A percentile compares a stretch with the other conserved stretches of the same genome.
Conservation (phyloP, 1,140 invertebrate species). For the Drosophila oshimai region DNA sequence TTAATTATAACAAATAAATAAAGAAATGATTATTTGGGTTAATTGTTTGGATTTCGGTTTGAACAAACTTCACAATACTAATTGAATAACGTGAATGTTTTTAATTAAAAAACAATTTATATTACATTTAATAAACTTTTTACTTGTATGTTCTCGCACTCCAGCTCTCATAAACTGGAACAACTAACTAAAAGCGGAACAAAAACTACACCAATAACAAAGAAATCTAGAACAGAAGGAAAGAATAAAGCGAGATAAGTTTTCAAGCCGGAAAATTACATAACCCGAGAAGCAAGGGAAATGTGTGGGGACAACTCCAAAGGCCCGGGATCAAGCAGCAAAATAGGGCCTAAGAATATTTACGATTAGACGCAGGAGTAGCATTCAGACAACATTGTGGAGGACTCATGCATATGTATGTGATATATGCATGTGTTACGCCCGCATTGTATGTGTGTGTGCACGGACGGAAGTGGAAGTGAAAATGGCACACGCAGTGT, state of each 20-base stretch:
- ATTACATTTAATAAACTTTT: not conserved
- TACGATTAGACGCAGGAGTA: constrained; percentile 47
- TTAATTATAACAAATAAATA: too few species aligned
- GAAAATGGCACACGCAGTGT: constrained; percentile 59
- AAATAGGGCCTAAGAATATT: constrained; percentile 51
- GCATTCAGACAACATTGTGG: constrained; percentile 26
- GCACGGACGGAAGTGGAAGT: constrained; percentile 49
- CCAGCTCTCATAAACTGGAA: not conserved
- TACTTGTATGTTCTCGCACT: not conserved
- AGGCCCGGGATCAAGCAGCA: constrained; percentile 28
- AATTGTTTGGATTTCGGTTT: too few species aligned
- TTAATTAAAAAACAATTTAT: not conserved
- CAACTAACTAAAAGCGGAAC: not conserved
- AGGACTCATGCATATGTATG: constrained; percentile 37
- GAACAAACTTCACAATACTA: too few species aligned
- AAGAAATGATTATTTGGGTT: too few species aligned
- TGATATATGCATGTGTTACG: constrained; percentile 28
- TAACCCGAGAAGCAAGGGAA: not conserved
- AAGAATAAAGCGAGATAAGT: constrained; percentile 16
- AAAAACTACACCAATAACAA: constrained; percentile 13
- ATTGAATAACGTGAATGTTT: too few species aligned
- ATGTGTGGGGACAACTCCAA: not conserved
- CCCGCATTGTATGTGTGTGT: constrained; percentile 5
- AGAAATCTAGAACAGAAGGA: constrained; percentile 11
- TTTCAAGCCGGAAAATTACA: constrained; percentile 46